These are phyloP conservation scores for Drosophila rhopaloa DNA, from an alignment of 1,140 invertebrate species.

Conservation along the genomic window DNA sequence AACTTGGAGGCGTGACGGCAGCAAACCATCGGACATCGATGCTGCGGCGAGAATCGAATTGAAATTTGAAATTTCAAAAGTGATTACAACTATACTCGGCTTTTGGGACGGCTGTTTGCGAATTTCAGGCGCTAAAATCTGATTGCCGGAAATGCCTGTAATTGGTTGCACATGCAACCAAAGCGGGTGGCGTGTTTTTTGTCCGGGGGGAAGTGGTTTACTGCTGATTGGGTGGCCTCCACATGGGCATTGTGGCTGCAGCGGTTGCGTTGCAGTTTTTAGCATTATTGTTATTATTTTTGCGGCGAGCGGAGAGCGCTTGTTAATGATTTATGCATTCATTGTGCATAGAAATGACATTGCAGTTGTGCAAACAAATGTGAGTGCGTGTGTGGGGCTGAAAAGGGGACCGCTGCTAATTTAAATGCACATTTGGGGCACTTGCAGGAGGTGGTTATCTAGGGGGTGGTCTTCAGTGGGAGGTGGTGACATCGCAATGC, in stretches of 20 bases:
- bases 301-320: slow-evolving; percentile 53
- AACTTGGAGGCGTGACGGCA: slow-evolving; percentile 28
- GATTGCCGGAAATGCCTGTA: slow-evolving; percentile 77
- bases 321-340: slow-evolving; percentile 81
- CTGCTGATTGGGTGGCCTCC: slow-evolving; percentile 33
- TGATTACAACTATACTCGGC: slow-evolving; percentile 69
- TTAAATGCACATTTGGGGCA: slow-evolving; percentile 82
- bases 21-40: slow-evolving; percentile 32
- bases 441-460: slow-evolving; percentile 3
- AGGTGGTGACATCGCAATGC: slow-evolving; percentile 21
- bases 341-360: slow-evolving; percentile 79
- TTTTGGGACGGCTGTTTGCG: slow-evolving; percentile 15
- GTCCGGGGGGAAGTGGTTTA: slow-evolving; percentile 29
- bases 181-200: background rate
- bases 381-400: background rate
- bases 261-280: slow-evolving; percentile 69
- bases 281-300: slow-evolving; percentile 82
- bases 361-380: slow-evolving; percentile 26
- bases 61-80: slow-evolving; percentile 64
- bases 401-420: slow-evolving; percentile 55
- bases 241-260: slow-evolving; percentile 72
- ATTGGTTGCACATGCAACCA: slow-evolving; percentile 66
- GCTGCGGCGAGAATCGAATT: slow-evolving; percentile 69
- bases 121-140: slow-evolving; percentile 64
- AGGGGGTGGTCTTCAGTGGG: background rate